A percentile compares a stretch with the other conserved stretches of the same genome.
Evolutionary conservation across 2,888 invertebrate genomes (phyloP).

Genomic region (Pachymerium ferrugineum): DNA sequence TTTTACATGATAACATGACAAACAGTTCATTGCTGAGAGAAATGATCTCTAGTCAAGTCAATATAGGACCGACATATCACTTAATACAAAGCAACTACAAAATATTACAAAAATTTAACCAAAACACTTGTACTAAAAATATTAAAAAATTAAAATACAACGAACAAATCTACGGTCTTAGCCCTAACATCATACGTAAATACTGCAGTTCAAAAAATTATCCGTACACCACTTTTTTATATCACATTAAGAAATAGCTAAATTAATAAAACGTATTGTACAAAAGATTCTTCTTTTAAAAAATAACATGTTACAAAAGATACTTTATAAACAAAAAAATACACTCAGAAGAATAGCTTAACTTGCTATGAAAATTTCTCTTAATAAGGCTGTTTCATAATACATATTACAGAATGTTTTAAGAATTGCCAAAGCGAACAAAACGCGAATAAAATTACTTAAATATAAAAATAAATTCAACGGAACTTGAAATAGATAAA

Average conservation of each 20-base stretch:
- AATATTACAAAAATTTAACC: neutral
- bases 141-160: neutral
- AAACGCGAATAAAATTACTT: too few species aligned
- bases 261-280: neutral
- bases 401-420: neutral
- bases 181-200: neutral
- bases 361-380: too few species aligned
- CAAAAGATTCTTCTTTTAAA: neutral
- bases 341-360: too few species aligned
- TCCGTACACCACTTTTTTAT: neutral
- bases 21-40: too few species aligned
- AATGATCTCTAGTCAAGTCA: too few species aligned
- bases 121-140: too few species aligned
- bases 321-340: neutral
- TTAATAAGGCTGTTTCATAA: neutral
- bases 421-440: neutral
- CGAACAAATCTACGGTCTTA: neutral
- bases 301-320: too few species aligned
- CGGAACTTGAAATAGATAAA: neutral
- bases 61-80: too few species aligned
- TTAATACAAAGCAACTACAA: too few species aligned
- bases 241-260: neutral
- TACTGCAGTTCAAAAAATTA: constrained; percentile 11
- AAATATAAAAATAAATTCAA: neutral
- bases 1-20: too few species aligned